Conservation (phyloP, 1,140 invertebrate species). For the Cataglyphis hispanica region DNA sequence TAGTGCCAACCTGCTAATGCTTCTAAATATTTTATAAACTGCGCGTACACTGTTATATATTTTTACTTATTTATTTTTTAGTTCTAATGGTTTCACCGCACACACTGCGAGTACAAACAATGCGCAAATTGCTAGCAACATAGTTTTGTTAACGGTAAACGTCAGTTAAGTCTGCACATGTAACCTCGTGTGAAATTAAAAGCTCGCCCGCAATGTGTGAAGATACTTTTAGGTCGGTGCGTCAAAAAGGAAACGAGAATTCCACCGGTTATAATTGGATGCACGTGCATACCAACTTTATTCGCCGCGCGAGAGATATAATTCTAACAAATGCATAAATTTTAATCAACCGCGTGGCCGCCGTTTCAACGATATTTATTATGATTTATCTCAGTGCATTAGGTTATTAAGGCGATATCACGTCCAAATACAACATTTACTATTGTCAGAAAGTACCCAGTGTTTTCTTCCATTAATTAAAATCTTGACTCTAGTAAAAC, state of each 20-base stretch:
- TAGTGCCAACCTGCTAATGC: background rate
- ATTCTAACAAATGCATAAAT: conserved; percentile 61
- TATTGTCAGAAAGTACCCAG: conserved; percentile 11
- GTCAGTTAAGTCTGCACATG: conserved; percentile 43
- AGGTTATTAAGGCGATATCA: conserved; percentile 36
- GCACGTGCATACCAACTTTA: conserved; percentile 49
- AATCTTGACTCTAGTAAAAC: conserved; percentile 26
- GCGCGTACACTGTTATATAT: background rate
- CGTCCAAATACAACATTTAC: conserved; percentile 25
- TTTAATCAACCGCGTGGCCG: conserved; percentile 46
- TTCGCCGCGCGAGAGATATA: conserved; percentile 53
- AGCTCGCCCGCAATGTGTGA: conserved; percentile 53
- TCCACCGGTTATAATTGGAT: conserved; percentile 60
- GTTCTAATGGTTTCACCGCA: background rate
- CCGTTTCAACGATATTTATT: conserved; percentile 47
- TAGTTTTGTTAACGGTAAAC: conserved; percentile 50
- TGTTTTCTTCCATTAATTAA: conserved; percentile 44
- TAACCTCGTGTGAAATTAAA: conserved; percentile 55
- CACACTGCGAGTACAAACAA: conserved; percentile 29
- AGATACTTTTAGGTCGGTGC: conserved; percentile 53
- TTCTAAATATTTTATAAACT: conserved; percentile 4
- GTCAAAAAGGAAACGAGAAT: conserved; percentile 61
- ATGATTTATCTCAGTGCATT: conserved; percentile 39
- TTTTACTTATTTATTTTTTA: background rate
- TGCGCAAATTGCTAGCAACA: conserved; percentile 37